Conservation (phyloP, 2,797 vertebrate species). For the Cygnus olor region DNA sequence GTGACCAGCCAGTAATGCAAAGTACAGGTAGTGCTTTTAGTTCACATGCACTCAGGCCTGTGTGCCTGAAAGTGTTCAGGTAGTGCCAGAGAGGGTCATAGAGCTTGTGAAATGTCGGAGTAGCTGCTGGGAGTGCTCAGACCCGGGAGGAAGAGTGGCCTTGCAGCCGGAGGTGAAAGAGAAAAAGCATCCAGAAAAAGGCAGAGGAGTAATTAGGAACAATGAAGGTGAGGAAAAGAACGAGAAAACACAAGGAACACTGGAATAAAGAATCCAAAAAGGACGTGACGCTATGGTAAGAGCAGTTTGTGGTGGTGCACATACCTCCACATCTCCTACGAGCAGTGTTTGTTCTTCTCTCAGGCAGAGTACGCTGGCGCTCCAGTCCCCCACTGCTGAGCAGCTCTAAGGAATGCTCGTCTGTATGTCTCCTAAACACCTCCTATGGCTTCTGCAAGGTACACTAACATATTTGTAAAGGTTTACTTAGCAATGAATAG, state of each 20-base stretch:
- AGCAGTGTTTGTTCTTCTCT: slow-evolving; percentile 13
- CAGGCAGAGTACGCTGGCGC: background rate
- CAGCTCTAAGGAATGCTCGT: background rate
- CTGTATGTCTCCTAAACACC: slow-evolving; percentile 13
- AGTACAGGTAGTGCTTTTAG: background rate
- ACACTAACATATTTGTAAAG: background rate
- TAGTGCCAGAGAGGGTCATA: background rate
- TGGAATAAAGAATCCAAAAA: background rate
- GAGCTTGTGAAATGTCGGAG: background rate
- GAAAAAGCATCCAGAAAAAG: background rate
- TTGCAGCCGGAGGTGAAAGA: background rate
- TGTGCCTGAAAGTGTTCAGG: background rate
- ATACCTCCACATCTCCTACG: background rate
- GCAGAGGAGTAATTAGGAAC: background rate
- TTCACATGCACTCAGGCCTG: no score
- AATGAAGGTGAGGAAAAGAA: background rate
- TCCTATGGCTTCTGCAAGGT: background rate
- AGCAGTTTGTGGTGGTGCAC: background rate
- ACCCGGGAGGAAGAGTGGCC: background rate
- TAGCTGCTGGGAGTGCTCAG: background rate
- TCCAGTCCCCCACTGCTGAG: background rate
- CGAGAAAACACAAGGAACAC: background rate
- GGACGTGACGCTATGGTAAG: background rate
- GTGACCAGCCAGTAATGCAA: background rate
- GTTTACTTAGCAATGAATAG: slow-evolving; percentile 2